phyloP scores from a whole-genome alignment of 2,113 vertebrate genomes.

The Syngnathus scovelli region DNA sequence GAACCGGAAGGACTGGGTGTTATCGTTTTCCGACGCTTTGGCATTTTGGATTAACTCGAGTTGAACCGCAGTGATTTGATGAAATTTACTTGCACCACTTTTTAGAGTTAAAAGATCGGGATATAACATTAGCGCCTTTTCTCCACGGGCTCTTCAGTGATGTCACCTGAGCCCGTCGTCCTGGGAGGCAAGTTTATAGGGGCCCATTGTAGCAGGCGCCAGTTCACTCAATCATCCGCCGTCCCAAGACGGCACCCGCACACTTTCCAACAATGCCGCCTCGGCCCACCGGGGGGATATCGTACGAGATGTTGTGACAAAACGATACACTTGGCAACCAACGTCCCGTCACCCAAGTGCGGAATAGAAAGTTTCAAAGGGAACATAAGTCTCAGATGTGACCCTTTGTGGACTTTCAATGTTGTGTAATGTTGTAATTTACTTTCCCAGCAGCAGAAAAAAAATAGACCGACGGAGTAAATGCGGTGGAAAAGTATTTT shows the following conservation, averaged over 20 bases:
- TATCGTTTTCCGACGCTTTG: slow-evolving; percentile 41
- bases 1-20: slow-evolving; percentile 55
- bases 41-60: slow-evolving; percentile 46
- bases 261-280: slow-evolving; percentile 7
- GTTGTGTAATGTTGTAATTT: slow-evolving; percentile 39
- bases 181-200: slow-evolving; percentile 46
- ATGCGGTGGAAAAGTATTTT: neutral
- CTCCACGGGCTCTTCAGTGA: slow-evolving; percentile 22
- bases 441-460: slow-evolving; percentile 7
- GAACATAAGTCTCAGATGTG: too few species aligned
- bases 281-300: slow-evolving; percentile 15
- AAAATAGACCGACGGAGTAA: slow-evolving; percentile 20
- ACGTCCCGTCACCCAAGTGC: slow-evolving; percentile 24
- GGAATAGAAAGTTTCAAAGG: slow-evolving; percentile 50
- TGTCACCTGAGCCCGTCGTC: slow-evolving; percentile 62
- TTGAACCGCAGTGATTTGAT: slow-evolving; percentile 37
- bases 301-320: slow-evolving; percentile 2
- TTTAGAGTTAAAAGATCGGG: too few species aligned
- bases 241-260: slow-evolving; percentile 50
- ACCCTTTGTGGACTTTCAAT: slow-evolving; percentile 10
- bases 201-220: slow-evolving; percentile 41
- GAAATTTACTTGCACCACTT: neutral
- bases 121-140: neutral
- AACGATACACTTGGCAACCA: slow-evolving; percentile 11
- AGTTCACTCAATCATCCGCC: slow-evolving; percentile 18